These are phyloP conservation scores for Periplaneta americana DNA, from an alignment of 1,140 invertebrate species.

Conservation along the genomic window DNA sequence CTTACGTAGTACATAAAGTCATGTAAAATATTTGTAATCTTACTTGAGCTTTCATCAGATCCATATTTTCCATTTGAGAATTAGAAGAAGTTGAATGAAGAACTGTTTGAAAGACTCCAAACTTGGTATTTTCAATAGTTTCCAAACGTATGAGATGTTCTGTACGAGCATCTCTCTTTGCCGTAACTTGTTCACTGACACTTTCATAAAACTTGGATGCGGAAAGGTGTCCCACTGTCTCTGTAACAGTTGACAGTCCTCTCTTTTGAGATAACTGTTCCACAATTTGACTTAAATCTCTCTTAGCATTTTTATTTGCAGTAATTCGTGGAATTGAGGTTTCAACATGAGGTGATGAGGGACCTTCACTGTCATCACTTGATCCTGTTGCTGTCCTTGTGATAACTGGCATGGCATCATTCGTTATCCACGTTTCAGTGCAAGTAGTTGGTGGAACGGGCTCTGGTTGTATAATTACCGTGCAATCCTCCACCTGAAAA, in stretches of 20 bases:
- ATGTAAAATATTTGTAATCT: too few species aligned
- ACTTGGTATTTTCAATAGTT: conserved; percentile 41
- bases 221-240: background rate
- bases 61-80: conserved; percentile 23
- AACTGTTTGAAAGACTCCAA: conserved; percentile 45
- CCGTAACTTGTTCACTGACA: conserved; percentile 7
- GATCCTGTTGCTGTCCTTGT: too few species aligned
- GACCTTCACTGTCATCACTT: conserved; percentile 1
- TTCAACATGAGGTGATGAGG: conserved; percentile 8
- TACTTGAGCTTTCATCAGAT: conserved; percentile 44
- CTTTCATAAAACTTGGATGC: conserved; percentile 10
- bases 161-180: conserved; percentile 14
- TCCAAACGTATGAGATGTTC: conserved; percentile 38
- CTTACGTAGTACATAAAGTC: too few species aligned
- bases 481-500: conserved; percentile 18
- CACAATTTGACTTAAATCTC: conserved; percentile 19
- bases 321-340: conserved; percentile 5
- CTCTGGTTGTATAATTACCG: conserved; percentile 21
- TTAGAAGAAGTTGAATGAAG: conserved; percentile 1
- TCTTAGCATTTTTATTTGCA: conserved; percentile 2
- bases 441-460: background rate
- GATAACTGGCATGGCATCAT: conserved; percentile 30
- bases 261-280: background rate
- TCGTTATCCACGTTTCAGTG: conserved; percentile 40
- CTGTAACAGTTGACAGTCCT: background rate